Evolutionary conservation across 1,140 invertebrate species (phyloP), one percentile per base, ranked within the genome.

Genomic region (Coenobita brevimanus): DNA sequence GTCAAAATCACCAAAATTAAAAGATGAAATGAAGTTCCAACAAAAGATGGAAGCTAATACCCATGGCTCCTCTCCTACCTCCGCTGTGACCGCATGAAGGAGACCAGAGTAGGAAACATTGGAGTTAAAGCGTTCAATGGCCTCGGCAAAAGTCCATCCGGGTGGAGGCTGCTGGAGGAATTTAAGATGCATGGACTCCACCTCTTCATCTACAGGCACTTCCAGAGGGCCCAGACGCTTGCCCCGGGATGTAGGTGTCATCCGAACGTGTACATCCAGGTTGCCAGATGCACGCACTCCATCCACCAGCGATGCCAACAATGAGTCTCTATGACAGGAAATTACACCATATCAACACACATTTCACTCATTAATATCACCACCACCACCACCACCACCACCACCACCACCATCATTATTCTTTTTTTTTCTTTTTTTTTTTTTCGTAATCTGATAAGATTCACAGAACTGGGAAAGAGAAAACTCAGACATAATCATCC

Each of bases 21-120:
- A n/a, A n/a, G n/a, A n/a, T n/a, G n/a, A n/a, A n/a, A n/a, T n/a
- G n/a, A n/a, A n/a, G n/a, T n/a, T n/a, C n/a, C n/a, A n/a, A n/a
- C n/a, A n/a, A n/a, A n/a, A n/a, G n/a, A n/a, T n/a, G n/a, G n/a
- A n/a, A n/a, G n/a, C n/a, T n/a, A n/a, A n/a, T n/a, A n/a, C n/a
- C n/a, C n/a, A n/a, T n/a, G n/a, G n/a, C n/a, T n/a, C n/a, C n/a
- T n/a, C n/a, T 93, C 96, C 95, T 94, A 98, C 97, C 93, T 99
- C 98, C 94, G 98, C 97, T 54, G 97, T 98, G 67, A 98, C 95
- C 91, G 98, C 97, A 93, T 99, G 98, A 86, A 98, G 95, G 46
- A 99, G 95, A 41, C 99, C 99, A 93, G 97, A 99, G 92, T 99
- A 99, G 3, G 98, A 97, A 91, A 99, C 95, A 92, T 99, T 99